Evolutionary conservation across 1,140 invertebrate species (phyloP).

Genomic region (Diabrotica virgifera): DNA sequence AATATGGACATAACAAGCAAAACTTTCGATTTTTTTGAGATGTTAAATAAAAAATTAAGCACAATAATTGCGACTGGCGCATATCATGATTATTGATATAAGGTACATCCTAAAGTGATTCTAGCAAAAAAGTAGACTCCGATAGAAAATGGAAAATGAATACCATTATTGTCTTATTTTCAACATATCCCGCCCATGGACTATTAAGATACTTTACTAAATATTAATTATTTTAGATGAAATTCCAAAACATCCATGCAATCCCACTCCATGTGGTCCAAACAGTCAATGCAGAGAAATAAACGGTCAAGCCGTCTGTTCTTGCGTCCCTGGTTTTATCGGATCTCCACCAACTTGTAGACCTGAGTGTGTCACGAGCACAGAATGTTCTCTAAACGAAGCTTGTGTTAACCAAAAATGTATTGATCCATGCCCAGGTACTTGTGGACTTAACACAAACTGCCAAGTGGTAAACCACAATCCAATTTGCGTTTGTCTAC

Average conservation of each 20-base stretch:
- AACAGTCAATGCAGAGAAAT: constrained; percentile 62
- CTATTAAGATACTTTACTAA: background rate
- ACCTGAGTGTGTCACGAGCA: constrained; percentile 59
- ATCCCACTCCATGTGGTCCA: constrained; percentile 59
- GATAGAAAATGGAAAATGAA: too few species aligned
- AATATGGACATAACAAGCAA: too few species aligned
- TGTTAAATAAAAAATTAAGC: too few species aligned
- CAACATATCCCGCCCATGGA: too few species aligned
- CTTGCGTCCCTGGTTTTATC: constrained; percentile 59
- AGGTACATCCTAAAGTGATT: too few species aligned
- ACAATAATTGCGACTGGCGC: too few species aligned
- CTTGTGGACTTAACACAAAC: constrained; percentile 61
- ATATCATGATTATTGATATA: too few species aligned
- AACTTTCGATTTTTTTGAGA: too few species aligned
- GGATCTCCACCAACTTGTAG: constrained; percentile 62
- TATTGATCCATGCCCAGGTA: constrained; percentile 60
- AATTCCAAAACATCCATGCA: constrained; percentile 48
- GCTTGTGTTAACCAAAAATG: constrained; percentile 62
- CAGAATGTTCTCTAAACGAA: constrained; percentile 55
- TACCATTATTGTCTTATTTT: too few species aligned
- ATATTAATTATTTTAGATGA: constrained; percentile 14
- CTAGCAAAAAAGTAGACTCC: too few species aligned
- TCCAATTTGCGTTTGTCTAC: constrained; percentile 62
- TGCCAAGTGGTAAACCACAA: constrained; percentile 64
- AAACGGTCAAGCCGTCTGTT: constrained; percentile 59